A percentile compares a stretch with the other conserved stretches of the same genome.
Evolutionary conservation across 2,797 vertebrate genomes (phyloP).

Genomic region (Cygnus olor): DNA sequence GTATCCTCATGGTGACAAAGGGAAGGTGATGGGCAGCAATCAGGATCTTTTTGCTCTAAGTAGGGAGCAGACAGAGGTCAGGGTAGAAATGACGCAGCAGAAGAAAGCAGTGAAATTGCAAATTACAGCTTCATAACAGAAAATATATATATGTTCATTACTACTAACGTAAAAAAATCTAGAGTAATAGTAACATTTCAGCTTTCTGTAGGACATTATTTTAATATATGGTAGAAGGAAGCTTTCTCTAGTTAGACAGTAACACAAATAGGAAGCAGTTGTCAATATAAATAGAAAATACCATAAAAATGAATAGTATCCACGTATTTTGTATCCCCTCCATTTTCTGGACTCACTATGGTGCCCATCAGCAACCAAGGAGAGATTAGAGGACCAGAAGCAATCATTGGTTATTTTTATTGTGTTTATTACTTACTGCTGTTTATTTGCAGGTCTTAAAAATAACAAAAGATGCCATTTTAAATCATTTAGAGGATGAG

Average conservation of each 20-base stretch:
- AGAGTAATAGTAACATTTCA: neutral
- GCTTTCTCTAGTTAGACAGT: neutral
- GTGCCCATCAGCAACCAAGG: neutral
- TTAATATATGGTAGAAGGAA: neutral
- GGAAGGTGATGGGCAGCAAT: neutral
- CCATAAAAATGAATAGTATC: neutral
- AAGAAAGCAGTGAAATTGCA: neutral
- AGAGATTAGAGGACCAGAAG: neutral
- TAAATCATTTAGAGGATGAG: neutral
- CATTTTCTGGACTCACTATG: neutral
- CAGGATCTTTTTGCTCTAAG: neutral
- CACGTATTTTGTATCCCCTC: neutral
- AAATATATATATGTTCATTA: neutral
- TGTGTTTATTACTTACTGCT: neutral
- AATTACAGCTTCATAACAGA: neutral
- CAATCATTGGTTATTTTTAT: neutral
- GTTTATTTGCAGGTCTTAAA: neutral
- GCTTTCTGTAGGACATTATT: neutral
- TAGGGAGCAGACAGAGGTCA: neutral
- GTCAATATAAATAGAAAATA: neutral
- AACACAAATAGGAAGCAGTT: neutral
- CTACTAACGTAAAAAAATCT: neutral
- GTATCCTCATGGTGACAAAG: neutral
- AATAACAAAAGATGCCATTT: neutral
- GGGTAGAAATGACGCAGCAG: neutral